Evolutionary conservation across 2,797 vertebrate species (phyloP), one percentile per base, ranked within the genome.

Genomic region (Gambusia yucatana): DNA sequence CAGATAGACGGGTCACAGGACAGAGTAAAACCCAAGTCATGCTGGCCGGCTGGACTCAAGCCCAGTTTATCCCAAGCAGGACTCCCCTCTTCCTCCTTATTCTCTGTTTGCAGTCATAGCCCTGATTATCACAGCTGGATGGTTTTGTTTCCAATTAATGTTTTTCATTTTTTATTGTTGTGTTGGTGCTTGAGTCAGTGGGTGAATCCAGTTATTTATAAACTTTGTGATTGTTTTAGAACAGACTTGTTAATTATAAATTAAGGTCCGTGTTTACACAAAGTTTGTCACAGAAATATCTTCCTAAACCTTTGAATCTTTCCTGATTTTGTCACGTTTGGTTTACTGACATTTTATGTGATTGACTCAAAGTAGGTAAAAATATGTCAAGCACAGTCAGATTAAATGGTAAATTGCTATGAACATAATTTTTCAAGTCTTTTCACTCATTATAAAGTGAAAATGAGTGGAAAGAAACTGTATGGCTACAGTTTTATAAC

Each of bases 1-100:
- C 75, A 72, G 71, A 77, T 84, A 78, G 81, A 82, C 50, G 61
- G 78, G 80, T 89, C 89, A 89, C 83, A 85, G 81, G 87, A 91
- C 85, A 28, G 44, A 36, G 74, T 52, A 73, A 57, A 43, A 57
- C 57, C 22, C 61, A 2, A 67, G 87, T 91, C 90, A 90, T 67
- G 78, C 73, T 82, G 78, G 72, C 61, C 44, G n/a, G 81, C 77
- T 79, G 16, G 81, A 89, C 78, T 85, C 46, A 41, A 83, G 48
- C 72, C 81, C 85, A 85, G 90, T 91, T 87, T 41, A 83, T 10
- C 0, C 82, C 16, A 1, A 57, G 48, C 48, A 57, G 83, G 67
- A 46, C 82, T 69, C n/a, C 52, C 41, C 22, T 43, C 41, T 44
- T 44, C 22, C 67, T n/a, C n/a, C 43, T 46, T 28, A 41, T 5